A percentile compares a stretch with the other conserved stretches of the same genome.
phyloP scores from a whole-genome alignment of 2,888 invertebrate genomes.

The Mimumesa dahlbomi region DNA sequence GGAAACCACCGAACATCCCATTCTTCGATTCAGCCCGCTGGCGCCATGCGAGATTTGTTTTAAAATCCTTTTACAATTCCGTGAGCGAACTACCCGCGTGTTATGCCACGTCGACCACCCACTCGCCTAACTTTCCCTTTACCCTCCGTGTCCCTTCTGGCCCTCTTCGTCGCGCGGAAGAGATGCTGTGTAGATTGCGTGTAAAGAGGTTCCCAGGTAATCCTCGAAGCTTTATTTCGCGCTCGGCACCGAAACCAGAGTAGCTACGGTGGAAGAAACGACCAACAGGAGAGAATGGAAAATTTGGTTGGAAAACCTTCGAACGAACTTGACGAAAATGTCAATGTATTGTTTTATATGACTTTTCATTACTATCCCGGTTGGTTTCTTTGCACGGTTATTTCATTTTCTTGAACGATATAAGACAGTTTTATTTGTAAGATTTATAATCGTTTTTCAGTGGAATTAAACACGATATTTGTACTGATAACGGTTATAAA shows the following conservation, averaged over 20 bases:
- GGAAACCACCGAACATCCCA: slow-evolving; percentile 75
- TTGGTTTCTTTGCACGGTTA: too few relatives aligned
- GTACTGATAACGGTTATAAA: too few relatives aligned
- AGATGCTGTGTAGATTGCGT: slow-evolving; percentile 71
- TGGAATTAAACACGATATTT: too few relatives aligned
- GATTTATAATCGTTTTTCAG: too few relatives aligned
- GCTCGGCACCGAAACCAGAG: slow-evolving; percentile 25
- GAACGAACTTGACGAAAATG: background rate
- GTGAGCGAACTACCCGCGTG: slow-evolving; percentile 58
- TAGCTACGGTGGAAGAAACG: slow-evolving; percentile 18
- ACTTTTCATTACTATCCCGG: too few relatives aligned
- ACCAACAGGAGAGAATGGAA: slow-evolving; percentile 11
- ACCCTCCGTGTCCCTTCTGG: slow-evolving; percentile 33
- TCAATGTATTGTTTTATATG: too few relatives aligned
- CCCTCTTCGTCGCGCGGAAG: slow-evolving; percentile 30
- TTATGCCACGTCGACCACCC: slow-evolving; percentile 38
- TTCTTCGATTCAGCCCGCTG: slow-evolving; percentile 76
- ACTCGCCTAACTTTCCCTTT: slow-evolving; percentile 31
- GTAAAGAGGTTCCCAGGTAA: slow-evolving; percentile 70
- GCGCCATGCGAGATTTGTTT: slow-evolving; percentile 79
- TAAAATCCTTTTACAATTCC: slow-evolving; percentile 80
- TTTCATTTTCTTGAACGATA: too few relatives aligned
- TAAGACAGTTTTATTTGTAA: too few relatives aligned
- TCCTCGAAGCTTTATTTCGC: slow-evolving; percentile 62
- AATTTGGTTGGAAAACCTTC: slow-evolving; percentile 25